phyloP scores from a whole-genome alignment of 2,113 vertebrate genomes.

The Synchiropus splendidus region DNA sequence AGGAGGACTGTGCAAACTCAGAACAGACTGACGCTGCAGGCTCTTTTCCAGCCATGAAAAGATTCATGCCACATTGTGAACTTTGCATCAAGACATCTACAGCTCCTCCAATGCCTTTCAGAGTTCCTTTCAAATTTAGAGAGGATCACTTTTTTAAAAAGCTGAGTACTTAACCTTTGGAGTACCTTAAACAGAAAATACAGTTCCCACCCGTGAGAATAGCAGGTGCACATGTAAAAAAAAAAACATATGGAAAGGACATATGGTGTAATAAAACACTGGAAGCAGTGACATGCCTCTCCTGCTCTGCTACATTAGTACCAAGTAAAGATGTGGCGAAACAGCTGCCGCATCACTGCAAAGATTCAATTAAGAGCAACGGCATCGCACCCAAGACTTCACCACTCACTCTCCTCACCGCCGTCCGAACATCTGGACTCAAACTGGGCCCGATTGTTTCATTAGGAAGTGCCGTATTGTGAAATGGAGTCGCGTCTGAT shows the following conservation, averaged over 20 bases:
- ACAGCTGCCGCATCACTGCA: neutral
- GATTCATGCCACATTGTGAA: slow-evolving; percentile 24
- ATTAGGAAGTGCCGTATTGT: no score
- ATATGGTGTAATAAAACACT: slow-evolving; percentile 8
- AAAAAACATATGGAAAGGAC: slow-evolving; percentile 6
- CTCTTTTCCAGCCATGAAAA: slow-evolving; percentile 43
- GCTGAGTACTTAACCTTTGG: no score
- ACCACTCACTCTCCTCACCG: slow-evolving; percentile 24
- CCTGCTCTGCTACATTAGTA: neutral
- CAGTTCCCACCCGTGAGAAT: slow-evolving; percentile 1
- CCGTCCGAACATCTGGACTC: slow-evolving; percentile 20
- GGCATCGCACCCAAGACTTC: slow-evolving; percentile 11
- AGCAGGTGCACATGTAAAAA: neutral
- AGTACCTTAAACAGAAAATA: no score
- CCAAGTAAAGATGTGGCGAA: slow-evolving; percentile 9
- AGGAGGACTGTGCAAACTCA: slow-evolving; percentile 10
- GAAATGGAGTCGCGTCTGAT: no score
- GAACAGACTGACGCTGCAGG: slow-evolving; percentile 29
- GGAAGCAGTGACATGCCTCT: slow-evolving; percentile 7
- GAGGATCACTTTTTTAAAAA: no score
- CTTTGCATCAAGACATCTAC: slow-evolving; percentile 14
- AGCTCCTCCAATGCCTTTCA: neutral
- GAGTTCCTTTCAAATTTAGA: no score
- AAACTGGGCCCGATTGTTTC: slow-evolving; percentile 12
- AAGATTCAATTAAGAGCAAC: slow-evolving; percentile 13